These are phyloP conservation scores for Arctopsyche grandis DNA, from an alignment of 1,140 invertebrate species.

Conservation along the genomic window DNA sequence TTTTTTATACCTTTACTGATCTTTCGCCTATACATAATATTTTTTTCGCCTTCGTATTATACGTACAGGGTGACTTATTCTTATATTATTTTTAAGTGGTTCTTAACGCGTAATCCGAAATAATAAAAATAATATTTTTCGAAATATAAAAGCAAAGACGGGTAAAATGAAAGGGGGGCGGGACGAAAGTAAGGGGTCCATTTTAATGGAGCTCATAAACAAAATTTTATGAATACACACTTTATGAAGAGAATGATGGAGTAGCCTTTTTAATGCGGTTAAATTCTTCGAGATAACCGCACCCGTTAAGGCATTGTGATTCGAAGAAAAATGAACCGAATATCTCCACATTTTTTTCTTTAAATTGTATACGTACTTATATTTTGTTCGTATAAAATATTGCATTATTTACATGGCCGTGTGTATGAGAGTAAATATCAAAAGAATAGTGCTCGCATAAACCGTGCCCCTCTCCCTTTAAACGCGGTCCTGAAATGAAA, in stretches of 20 bases:
- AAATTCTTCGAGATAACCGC: conserved; percentile 23
- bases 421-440: too few relatives aligned
- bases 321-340: conserved; percentile 5
- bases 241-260: conserved; percentile 31
- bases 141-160: too few relatives aligned
- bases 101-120: conserved; percentile 1
- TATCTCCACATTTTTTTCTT: not conserved
- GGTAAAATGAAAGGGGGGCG: too few relatives aligned
- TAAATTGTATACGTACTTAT: not conserved
- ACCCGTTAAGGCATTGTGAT: conserved; percentile 2
- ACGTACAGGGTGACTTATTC: too few relatives aligned
- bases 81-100: not conserved
- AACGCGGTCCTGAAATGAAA: not conserved
- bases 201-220: conserved; percentile 17
- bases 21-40: not conserved
- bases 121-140: not conserved
- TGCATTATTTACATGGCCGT: too few relatives aligned
- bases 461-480: not conserved
- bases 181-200: not conserved
- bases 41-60: too few relatives aligned
- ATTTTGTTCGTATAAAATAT: too few relatives aligned
- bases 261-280: conserved; percentile 14
- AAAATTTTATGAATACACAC: conserved; percentile 29
- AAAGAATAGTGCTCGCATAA: conserved; percentile 3
- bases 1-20: not conserved